phyloP scores from a whole-genome alignment of 1,140 invertebrate genomes.

The Mizuhopecten yessoensis region DNA sequence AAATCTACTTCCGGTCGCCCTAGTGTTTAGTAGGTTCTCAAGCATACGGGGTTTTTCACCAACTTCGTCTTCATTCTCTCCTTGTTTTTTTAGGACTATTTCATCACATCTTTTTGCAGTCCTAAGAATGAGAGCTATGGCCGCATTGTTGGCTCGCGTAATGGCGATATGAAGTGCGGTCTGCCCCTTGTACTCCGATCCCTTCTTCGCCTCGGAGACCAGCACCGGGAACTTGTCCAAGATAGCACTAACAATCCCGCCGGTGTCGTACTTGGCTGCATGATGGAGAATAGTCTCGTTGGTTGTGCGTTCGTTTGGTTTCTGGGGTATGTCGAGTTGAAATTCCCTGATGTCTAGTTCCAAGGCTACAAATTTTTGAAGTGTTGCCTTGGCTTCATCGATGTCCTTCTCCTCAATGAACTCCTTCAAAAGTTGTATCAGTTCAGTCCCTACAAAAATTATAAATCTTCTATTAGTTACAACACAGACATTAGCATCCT shows the following conservation, averaged over 20 bases:
- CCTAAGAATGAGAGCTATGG: background rate
- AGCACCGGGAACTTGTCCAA: background rate
- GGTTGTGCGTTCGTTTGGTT: background rate
- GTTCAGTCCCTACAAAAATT: background rate
- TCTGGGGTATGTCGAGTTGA: background rate
- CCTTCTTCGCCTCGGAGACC: background rate
- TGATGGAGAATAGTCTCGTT: background rate
- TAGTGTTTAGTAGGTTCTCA: background rate
- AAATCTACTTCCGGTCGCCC: background rate
- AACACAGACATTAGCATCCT: too few relatives aligned
- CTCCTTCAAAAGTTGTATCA: background rate
- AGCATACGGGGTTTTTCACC: background rate
- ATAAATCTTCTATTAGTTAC: too few relatives aligned
- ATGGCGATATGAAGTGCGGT: background rate
- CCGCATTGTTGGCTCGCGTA: background rate
- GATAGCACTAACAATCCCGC: background rate
- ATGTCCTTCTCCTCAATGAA: background rate
- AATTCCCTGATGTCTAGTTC: background rate
- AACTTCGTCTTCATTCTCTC: background rate
- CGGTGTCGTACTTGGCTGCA: background rate
- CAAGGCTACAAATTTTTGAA: background rate
- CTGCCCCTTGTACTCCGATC: background rate
- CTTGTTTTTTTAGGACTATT: background rate
- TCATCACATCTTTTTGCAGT: background rate
- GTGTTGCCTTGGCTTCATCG: background rate